Base-by-base conservation (phyloP, 2,888 invertebrate species). In the Drosophila lutescens region DNA sequence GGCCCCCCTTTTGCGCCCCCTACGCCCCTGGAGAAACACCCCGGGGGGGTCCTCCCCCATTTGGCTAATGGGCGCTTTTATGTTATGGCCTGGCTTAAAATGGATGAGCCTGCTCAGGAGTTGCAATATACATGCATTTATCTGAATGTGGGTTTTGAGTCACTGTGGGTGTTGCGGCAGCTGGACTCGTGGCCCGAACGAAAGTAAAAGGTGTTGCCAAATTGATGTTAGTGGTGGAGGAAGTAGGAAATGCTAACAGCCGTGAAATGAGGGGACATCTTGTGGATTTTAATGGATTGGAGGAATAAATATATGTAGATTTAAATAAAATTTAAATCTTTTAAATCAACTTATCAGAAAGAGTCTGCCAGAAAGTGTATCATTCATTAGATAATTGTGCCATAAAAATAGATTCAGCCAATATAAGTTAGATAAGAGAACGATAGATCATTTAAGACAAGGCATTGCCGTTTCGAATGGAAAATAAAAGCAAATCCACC, bases 41-140 rank as follows among this genome's bases (percentile, higher is more conserved):
- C 32, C 15, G 34, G 26, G 55, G 43, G 41, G 20, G 20, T 47
- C 38, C 56, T 54, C 44, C 60, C 58, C 79, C 82, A 76, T 67
- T 78, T 65, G 55, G 76, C 83, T 83, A 83, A 83, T 83, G 83
- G 83, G 78, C 70, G 78, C 78, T 86, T 86, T 83, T 84, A 78
- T 79, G 76, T 84, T 80, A 70, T 70, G 78, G 70, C 58, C 69
- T 68, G 74, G 78, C 81, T 78, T 77, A 63, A 60, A 84, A 86
- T 84, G 83, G 83, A 86, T 84, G 83, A 84, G 78, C 79, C 84
- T 78, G 81, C 81, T 72, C 51, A 51, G 58, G 59, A 70, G 67
- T 60, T 55, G 56, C 56, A 57, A 54, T 43, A 57, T 70, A 54
- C 40, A 38, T 20, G 20, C 41, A 20, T 20, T 12, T 23, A 30